Percentiles rank a stretch among this genome's conserved stretches.
Conservation (phyloP, 2,888 invertebrate species). For the Drosophila buzzatii region DNA sequence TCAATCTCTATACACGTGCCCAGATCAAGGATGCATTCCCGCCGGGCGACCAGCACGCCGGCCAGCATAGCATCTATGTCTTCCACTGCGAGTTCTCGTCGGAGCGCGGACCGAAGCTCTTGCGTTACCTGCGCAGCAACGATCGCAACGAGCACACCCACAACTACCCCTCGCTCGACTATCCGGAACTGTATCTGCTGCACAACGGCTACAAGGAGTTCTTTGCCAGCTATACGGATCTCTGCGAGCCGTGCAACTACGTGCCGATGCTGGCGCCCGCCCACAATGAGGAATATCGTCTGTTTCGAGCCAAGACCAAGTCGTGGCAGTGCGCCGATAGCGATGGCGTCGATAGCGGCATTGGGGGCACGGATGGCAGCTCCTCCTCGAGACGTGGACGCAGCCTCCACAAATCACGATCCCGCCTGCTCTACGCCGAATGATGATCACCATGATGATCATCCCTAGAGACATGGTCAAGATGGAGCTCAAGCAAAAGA, state of each 20-base stretch:
- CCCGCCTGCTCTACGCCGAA: conserved; percentile 82
- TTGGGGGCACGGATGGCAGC: conserved; percentile 54
- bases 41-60: conserved; percentile 54
- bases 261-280: conserved; percentile 94
- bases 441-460: conserved; percentile 12
- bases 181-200: conserved; percentile 97
- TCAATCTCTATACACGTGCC: conserved; percentile 93
- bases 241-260: conserved; percentile 91
- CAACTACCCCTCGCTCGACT: conserved; percentile 93
- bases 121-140: conserved; percentile 92
- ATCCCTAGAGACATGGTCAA: background rate
- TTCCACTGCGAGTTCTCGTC: conserved; percentile 99
- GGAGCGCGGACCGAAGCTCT: conserved; percentile 96
- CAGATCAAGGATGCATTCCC: conserved; percentile 88
- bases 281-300: conserved; percentile 89
- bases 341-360: conserved; percentile 84
- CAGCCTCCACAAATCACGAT: conserved; percentile 81
- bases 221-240: conserved; percentile 88
- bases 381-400: conserved; percentile 59
- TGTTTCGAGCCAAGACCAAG: conserved; percentile 92
- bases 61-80: conserved; percentile 90
- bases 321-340: conserved; percentile 87
- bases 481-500: background rate
- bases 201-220: conserved; percentile 96
- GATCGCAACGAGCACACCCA: conserved; percentile 93